phyloP scores from a whole-genome alignment of 2,888 invertebrate genomes.

The Catocala sponsa region DNA sequence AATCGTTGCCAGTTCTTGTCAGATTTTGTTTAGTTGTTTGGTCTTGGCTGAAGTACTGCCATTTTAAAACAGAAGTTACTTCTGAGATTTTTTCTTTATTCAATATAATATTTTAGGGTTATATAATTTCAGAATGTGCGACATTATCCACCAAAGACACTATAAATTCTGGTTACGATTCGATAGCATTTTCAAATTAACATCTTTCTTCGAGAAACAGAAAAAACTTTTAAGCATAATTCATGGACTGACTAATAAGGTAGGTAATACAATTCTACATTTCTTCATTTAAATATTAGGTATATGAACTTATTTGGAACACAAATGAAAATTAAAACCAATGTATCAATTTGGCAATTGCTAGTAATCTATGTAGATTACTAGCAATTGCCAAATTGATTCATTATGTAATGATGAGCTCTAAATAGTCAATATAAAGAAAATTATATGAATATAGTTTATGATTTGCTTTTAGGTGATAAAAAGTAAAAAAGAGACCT shows the following conservation, averaged over 20 bases:
- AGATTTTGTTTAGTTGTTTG: too few relatives aligned
- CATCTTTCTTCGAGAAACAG: conserved; percentile 91
- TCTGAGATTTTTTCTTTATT: too few relatives aligned
- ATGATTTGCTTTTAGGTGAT: conserved; percentile 75
- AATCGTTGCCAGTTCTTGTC: too few relatives aligned
- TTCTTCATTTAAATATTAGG: background rate
- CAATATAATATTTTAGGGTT: background rate
- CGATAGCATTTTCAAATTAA: conserved; percentile 91
- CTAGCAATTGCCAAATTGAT: too few relatives aligned
- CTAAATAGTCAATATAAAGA: too few relatives aligned
- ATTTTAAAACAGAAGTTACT: too few relatives aligned
- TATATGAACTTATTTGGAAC: too few relatives aligned
- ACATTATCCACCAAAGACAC: conserved; percentile 93
- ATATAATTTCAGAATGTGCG: conserved; percentile 90
- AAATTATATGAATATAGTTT: background rate
- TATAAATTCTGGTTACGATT: conserved; percentile 92
- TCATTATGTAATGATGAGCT: too few relatives aligned
- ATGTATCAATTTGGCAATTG: too few relatives aligned
- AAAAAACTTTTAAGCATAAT: conserved; percentile 90
- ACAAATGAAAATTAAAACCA: too few relatives aligned
- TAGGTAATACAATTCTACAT: conserved; percentile 52
- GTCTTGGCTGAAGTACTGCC: too few relatives aligned
- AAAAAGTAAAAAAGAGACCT: conserved; percentile 89
- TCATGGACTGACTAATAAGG: conserved; percentile 92
- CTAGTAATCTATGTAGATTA: too few relatives aligned